These are phyloP conservation scores for Burhinus bistriatus DNA, from an alignment of 2,113 vertebrate genomes.

Conservation along the genomic window DNA sequence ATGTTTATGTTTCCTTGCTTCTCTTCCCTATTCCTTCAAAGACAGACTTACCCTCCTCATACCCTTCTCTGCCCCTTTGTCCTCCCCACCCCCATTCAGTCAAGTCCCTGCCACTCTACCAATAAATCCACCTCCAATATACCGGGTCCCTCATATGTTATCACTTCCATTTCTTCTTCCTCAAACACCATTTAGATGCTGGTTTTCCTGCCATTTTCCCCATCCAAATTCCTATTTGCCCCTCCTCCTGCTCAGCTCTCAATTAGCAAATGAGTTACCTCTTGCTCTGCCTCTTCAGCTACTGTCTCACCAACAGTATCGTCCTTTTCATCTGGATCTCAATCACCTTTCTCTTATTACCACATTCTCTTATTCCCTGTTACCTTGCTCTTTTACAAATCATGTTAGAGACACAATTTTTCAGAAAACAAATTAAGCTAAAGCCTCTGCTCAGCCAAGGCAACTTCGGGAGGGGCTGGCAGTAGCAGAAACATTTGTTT, in stretches of 20 bases:
- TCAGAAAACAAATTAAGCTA: not conserved
- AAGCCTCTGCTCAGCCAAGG: not conserved
- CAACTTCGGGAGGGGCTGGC: not conserved
- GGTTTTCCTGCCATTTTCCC: not conserved
- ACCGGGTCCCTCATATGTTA: rapidly evolving
- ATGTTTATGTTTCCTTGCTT: not conserved
- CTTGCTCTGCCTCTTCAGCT: not conserved
- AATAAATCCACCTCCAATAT: not conserved
- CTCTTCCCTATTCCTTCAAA: not conserved
- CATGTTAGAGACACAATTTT: not conserved
- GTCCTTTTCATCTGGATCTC: not conserved
- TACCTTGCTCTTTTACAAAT: not conserved
- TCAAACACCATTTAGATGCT: not conserved
- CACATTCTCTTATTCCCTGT: not conserved
- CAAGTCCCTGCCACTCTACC: not conserved
- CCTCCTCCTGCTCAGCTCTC: not conserved
- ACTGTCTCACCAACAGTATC: not conserved
- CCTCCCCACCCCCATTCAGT: not conserved
- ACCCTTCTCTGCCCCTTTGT: not conserved
- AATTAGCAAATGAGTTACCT: not conserved
- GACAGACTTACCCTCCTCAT: not conserved
- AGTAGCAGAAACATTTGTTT: not conserved
- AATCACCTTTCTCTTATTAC: not conserved
- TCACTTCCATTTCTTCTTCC: not conserved
- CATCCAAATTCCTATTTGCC: not conserved